Percentiles rank a stretch among this genome's conserved stretches.
These are phyloP conservation scores for Macrostomum cliftonense DNA, from an alignment of 2,888 invertebrate genomes.

Conservation along the genomic window DNA sequence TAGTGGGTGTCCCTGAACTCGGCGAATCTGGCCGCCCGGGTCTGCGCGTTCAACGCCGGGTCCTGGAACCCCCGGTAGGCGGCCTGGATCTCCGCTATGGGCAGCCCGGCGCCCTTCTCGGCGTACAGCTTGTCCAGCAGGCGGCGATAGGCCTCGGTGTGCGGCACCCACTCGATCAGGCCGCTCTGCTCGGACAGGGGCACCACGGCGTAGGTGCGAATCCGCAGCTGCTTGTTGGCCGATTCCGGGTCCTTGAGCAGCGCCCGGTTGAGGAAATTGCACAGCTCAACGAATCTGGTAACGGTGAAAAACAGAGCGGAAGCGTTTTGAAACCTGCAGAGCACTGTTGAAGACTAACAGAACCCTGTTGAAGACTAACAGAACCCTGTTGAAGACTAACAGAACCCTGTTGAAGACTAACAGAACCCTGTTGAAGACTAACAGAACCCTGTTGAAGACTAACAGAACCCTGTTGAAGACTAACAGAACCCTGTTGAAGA, in stretches of 20 bases:
- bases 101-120: constrained; percentile 43
- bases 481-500: no score
- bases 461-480: no score
- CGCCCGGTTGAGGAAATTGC: constrained; percentile 55
- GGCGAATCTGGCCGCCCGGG: not conserved
- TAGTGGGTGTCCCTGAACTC: constrained; percentile 15
- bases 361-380: no score
- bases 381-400: no score
- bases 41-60: not conserved
- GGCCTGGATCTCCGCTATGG: not conserved
- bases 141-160: constrained; percentile 44
- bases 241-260: constrained; percentile 69
- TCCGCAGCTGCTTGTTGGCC: constrained; percentile 57
- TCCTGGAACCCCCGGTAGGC: not conserved
- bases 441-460: no score
- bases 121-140: constrained; percentile 33
- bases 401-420: no score
- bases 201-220: constrained; percentile 71
- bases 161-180: constrained; percentile 81
- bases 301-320: no score
- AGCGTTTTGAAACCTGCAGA: no score
- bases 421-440: no score
- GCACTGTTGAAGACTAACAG: no score
- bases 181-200: constrained; percentile 88
- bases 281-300: constrained; percentile 28